A percentile compares a stretch with the other conserved stretches of the same genome.
Conservation (phyloP, 2,888 invertebrate genomes). For the Melieria crassipennis region DNA sequence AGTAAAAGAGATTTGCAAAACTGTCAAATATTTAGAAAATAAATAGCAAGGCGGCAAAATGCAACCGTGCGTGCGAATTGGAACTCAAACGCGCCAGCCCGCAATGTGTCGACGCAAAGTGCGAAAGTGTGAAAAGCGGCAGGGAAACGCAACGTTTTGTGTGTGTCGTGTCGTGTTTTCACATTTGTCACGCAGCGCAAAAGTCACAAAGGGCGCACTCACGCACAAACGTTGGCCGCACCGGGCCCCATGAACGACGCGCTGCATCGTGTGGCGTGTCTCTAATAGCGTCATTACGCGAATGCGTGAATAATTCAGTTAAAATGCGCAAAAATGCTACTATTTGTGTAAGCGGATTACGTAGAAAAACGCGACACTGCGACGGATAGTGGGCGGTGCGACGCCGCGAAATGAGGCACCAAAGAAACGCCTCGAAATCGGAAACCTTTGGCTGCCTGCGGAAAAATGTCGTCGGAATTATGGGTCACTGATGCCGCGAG, state of each 20-base stretch:
- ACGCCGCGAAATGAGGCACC: too few species aligned
- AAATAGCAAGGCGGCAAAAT: constrained; percentile 32
- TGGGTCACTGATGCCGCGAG: too few species aligned
- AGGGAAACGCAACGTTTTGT: constrained; percentile 8
- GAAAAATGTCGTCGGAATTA: too few species aligned
- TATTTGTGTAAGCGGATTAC: constrained; percentile 30
- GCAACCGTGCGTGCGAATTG: constrained; percentile 38
- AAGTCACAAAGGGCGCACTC: constrained; percentile 26
- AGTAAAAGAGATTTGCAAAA: too few species aligned
- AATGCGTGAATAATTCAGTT: constrained; percentile 38
- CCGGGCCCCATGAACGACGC: background rate
- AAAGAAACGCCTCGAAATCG: too few species aligned
- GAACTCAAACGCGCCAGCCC: background rate
- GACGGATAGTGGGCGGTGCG: too few species aligned
- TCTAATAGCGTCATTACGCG: constrained; percentile 20
- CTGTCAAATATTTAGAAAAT: too few species aligned
- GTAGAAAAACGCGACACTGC: background rate
- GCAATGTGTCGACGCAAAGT: background rate
- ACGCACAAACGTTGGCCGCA: background rate
- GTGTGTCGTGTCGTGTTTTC: constrained; percentile 18
- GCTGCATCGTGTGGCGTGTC: background rate
- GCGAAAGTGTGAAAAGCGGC: background rate
- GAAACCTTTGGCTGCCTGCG: too few species aligned
- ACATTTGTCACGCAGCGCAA: constrained; percentile 25
- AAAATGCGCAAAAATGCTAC: constrained; percentile 29